These are phyloP conservation scores for Promerops cafer DNA, from an alignment of 2,113 vertebrate genomes.

Conservation along the genomic window DNA sequence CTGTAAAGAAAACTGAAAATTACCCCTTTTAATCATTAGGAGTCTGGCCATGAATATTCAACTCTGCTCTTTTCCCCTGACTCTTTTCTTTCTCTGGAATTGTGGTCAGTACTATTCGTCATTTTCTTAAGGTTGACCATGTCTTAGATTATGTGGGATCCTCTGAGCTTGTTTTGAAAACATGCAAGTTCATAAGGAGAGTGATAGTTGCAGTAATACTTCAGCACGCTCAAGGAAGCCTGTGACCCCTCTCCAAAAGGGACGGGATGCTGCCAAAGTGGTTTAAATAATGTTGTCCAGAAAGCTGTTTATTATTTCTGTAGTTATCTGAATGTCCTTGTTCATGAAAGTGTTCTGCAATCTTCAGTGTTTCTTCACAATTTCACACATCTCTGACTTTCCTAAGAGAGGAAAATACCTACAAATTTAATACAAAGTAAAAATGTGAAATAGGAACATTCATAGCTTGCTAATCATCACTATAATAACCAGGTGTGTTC, in stretches of 20 bases:
- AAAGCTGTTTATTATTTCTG: background rate
- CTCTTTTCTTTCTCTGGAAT: background rate
- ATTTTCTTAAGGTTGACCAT: background rate
- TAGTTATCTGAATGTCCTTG: background rate
- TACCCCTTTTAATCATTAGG: background rate
- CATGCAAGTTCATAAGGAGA: background rate
- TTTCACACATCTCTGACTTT: background rate
- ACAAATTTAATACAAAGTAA: background rate
- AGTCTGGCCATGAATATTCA: background rate
- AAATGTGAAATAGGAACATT: background rate
- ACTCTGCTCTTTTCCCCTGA: background rate
- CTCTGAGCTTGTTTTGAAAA: background rate
- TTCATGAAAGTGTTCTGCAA: background rate
- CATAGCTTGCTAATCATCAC: background rate
- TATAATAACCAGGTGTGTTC: background rate
- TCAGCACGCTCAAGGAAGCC: background rate
- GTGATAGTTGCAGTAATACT: background rate
- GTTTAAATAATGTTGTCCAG: background rate
- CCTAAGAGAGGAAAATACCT: background rate
- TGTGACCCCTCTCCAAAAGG: background rate
- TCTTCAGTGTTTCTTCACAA: background rate
- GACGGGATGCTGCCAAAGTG: background rate
- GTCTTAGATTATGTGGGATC: background rate
- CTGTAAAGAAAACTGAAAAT: background rate
- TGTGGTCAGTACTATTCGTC: background rate